A percentile compares a stretch with the other conserved stretches of the same genome.
phyloP scores from a whole-genome alignment of 2,113 vertebrate genomes.

The Setophaga coronata region DNA sequence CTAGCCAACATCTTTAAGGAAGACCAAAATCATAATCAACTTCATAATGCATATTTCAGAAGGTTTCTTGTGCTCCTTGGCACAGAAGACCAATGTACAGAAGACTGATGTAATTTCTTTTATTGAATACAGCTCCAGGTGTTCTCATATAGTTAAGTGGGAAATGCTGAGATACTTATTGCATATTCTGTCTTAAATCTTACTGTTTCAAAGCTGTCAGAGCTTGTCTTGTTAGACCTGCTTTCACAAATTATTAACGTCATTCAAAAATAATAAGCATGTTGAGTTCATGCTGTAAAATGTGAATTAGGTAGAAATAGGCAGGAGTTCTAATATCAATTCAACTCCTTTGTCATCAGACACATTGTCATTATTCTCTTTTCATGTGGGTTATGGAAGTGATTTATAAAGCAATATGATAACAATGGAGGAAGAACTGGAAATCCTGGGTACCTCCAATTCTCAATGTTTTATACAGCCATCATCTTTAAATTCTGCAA shows the following conservation, averaged over 20 bases:
- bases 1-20: not conserved
- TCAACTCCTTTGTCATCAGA: not conserved
- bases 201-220: not conserved
- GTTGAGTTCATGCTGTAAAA: not conserved
- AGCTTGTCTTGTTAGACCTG: not conserved
- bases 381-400: not conserved
- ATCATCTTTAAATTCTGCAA: not conserved
- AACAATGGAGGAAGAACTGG: not conserved
- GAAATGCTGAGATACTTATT: not conserved
- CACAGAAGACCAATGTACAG: not conserved
- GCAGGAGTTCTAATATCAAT: not conserved
- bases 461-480: not conserved
- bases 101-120: not conserved
- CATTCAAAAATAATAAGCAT: conserved; percentile 44
- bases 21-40: not conserved
- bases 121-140: not conserved
- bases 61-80: not conserved
- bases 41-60: not conserved
- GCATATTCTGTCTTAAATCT: conserved; percentile 10
- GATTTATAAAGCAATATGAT: not conserved
- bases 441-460: not conserved
- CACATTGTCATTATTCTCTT: not conserved
- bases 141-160: not conserved
- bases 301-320: not conserved
- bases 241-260: conserved; percentile 30